Base-by-base conservation (phyloP, 92 coral and sea anemone species). In the Blastomussa wellsi region DNA sequence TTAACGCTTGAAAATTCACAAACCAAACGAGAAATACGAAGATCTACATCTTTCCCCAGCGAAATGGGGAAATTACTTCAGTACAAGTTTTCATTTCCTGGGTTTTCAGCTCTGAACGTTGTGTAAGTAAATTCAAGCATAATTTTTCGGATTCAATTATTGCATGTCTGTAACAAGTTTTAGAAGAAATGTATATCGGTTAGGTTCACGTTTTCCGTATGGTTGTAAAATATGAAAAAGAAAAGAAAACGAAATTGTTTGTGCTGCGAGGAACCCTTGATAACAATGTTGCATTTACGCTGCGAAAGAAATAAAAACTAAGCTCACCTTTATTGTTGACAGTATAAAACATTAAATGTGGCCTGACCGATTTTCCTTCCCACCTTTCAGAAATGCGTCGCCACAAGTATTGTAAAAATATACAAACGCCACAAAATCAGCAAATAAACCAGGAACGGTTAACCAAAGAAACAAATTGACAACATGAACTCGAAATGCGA, bases 341-440 rank as follows among this genome's bases (percentile, higher is more conserved):
- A 37, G 69, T 4, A 29, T 24, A 38, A 36, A 7, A 17, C 5
- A 57, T 59, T 37, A 28, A 32, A 44, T 37, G 7, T 55, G 31
- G 15, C 77, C 22, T 24, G 11, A 29, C 32, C 29, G 20, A 38
- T 35, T 79, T 38, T 38, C 29, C 19, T 24, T 24, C 28, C 55
- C 73, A 64, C 28, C 15, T 53, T 64, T 41, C 41, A 29, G 32
- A 36, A 79, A 2, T 28, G 16, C 14, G 4, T 28, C 65, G 13
- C 83, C 74, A 29, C 42, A 64, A 76, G 66, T 76, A 24, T 66
- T 24, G 80, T 22, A 24, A 57, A 57, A 57, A 22, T 24, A 57
- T n/a, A 62, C 68, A 53, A 64, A 62, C 10, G 14, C 59, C 57
- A 6, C 44, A 41, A 79, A 41, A 69, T 76, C 68, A 68, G 68